phyloP scores from a whole-genome alignment of 2,888 invertebrate species.

The Cephus spinipes region DNA sequence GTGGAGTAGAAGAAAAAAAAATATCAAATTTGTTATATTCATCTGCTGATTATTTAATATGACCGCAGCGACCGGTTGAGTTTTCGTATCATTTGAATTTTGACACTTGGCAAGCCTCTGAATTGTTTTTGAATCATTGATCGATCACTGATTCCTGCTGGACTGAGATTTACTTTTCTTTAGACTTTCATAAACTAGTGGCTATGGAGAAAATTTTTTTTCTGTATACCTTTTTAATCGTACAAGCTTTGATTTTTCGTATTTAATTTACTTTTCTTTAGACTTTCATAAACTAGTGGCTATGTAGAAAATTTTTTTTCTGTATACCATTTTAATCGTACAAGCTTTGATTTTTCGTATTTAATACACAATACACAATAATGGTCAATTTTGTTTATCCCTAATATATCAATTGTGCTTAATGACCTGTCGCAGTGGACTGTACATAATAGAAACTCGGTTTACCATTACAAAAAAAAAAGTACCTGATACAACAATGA shows the following conservation, averaged over 20 bases:
- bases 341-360: too few species aligned
- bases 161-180: not conserved
- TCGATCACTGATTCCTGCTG: too few species aligned
- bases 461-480: not conserved
- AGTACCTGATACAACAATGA: too few species aligned
- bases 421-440: not conserved
- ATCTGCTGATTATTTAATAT: not conserved
- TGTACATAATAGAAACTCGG: not conserved
- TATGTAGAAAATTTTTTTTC: too few species aligned
- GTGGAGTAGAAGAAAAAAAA: not conserved
- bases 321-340: too few species aligned
- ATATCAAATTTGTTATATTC: not conserved
- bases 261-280: not conserved
- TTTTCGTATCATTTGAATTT: too few species aligned
- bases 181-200: not conserved
- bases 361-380: not conserved
- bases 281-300: too few species aligned
- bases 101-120: too few species aligned
- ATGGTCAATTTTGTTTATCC: not conserved
- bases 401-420: not conserved
- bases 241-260: too few species aligned
- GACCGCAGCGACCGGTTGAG: not conserved
- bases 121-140: too few species aligned
- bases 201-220: too few species aligned
- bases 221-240: too few species aligned